These are phyloP conservation scores for Megalops cyprinoides DNA, from an alignment of 2,797 vertebrate species.

Conservation along the genomic window DNA sequence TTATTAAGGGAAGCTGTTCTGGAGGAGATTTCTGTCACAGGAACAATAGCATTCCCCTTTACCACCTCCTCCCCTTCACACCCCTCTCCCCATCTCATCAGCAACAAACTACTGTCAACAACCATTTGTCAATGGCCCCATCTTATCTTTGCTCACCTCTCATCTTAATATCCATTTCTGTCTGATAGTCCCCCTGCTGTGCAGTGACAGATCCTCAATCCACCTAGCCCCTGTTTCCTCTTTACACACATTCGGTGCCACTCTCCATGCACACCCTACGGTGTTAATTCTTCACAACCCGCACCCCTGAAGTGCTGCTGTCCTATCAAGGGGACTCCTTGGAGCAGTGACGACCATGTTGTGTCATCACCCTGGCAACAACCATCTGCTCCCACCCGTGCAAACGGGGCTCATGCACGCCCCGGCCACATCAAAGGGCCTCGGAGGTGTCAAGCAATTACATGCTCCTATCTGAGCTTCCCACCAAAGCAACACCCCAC, in stretches of 20 bases:
- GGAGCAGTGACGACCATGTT: slow-evolving; percentile 4
- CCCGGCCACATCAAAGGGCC: slow-evolving; percentile 24
- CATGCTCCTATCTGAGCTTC: slow-evolving; percentile 15
- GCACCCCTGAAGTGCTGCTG: slow-evolving; percentile 9
- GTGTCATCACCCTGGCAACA: background rate
- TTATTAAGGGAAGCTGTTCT: background rate
- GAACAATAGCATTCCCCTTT: slow-evolving; percentile 1
- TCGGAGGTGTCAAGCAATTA: slow-evolving; percentile 23
- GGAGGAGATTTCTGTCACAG: background rate
- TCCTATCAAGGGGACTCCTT: slow-evolving; percentile 17
- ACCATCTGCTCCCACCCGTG: background rate
- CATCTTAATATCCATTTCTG: background rate
- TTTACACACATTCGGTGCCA: background rate
- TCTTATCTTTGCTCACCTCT: slow-evolving; percentile 2
- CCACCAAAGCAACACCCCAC: slow-evolving; percentile 16
- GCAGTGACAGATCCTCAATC: too few species aligned
- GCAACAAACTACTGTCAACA: background rate
- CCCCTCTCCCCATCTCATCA: background rate
- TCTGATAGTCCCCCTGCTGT: background rate
- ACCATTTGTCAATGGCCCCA: background rate
- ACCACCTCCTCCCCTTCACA: too few species aligned
- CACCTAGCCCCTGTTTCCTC: background rate
- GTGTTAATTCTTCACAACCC: slow-evolving; percentile 6
- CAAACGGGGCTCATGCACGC: slow-evolving; percentile 20
- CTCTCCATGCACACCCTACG: background rate